These are phyloP conservation scores for Nothocercus nigrocapillus DNA, from an alignment of 2,113 vertebrate species.

Conservation along the genomic window DNA sequence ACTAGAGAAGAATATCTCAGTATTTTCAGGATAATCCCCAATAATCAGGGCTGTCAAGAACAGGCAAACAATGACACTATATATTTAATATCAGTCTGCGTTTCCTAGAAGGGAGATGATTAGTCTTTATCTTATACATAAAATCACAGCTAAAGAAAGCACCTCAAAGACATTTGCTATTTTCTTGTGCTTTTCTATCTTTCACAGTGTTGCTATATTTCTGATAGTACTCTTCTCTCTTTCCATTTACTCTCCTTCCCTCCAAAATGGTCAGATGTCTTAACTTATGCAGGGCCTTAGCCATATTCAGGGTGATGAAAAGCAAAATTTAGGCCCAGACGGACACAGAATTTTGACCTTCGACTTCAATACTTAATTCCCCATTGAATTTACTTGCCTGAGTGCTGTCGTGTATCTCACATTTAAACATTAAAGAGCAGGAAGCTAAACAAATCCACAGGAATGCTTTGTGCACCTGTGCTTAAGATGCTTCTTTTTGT, in stretches of 20 bases:
- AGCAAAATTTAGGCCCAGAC: not conserved
- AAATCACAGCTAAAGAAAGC: not conserved
- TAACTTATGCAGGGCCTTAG: not conserved
- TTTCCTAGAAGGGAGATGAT: not conserved
- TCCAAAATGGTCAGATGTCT: not conserved
- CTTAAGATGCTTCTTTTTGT: not conserved
- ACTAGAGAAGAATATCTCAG: not conserved
- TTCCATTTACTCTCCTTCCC: not conserved
- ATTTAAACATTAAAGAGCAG: not conserved
- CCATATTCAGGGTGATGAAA: not conserved
- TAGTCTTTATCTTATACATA: not conserved
- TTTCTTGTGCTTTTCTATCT: not conserved
- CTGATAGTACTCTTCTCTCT: not conserved
- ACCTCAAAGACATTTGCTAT: not conserved
- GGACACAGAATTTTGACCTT: not conserved
- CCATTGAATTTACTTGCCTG: not conserved
- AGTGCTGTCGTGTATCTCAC: rapidly evolving
- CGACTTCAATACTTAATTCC: not conserved
- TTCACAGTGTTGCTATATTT: not conserved
- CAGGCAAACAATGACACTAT: not conserved
- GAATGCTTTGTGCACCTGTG: not conserved
- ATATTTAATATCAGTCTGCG: not conserved
- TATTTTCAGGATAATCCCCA: not conserved
- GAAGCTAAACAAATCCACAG: not conserved
- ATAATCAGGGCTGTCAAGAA: not conserved